These are phyloP conservation scores for Corythaixoides concolor DNA, from an alignment of 2,113 vertebrate species.

Conservation along the genomic window DNA sequence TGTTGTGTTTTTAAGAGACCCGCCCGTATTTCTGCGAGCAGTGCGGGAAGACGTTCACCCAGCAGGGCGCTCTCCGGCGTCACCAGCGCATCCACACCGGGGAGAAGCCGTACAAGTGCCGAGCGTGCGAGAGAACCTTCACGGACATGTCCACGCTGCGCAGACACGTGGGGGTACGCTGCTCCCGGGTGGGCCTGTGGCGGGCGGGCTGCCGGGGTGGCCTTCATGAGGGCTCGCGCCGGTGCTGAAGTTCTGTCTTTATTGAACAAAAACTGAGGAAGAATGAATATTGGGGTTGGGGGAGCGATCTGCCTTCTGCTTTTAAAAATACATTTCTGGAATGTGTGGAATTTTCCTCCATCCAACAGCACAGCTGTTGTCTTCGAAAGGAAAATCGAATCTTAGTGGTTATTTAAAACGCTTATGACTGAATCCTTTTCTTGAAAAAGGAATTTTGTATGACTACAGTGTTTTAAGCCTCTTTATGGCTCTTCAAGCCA, in stretches of 20 bases:
- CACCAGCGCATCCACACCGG: conserved; percentile 73
- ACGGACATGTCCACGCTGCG: conserved; percentile 71
- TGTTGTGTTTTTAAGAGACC: background rate
- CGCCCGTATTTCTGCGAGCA: conserved; percentile 72
- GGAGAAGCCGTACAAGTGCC: conserved; percentile 69
- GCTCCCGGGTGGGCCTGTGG: background rate
- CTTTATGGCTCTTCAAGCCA: background rate
- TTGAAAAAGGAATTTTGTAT: background rate
- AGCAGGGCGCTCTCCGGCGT: conserved; percentile 69
- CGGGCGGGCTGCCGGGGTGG: no score
- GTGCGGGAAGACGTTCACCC: conserved; percentile 70
- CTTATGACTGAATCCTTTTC: no score
- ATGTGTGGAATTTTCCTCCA: accelerated
- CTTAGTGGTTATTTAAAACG: background rate
- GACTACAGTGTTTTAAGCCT: background rate
- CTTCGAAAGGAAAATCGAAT: background rate
- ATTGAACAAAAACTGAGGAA: background rate
- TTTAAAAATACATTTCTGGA: background rate
- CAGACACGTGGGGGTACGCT: conserved; percentile 59
- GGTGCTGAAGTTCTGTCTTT: background rate
- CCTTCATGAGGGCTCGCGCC: background rate
- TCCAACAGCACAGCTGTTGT: background rate
- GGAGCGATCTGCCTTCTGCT: accelerated
- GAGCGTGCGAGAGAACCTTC: conserved; percentile 66
- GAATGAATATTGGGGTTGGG: background rate